Base-by-base conservation (phyloP, 1,140 invertebrate species). In the Zaprionus gabonicus region DNA sequence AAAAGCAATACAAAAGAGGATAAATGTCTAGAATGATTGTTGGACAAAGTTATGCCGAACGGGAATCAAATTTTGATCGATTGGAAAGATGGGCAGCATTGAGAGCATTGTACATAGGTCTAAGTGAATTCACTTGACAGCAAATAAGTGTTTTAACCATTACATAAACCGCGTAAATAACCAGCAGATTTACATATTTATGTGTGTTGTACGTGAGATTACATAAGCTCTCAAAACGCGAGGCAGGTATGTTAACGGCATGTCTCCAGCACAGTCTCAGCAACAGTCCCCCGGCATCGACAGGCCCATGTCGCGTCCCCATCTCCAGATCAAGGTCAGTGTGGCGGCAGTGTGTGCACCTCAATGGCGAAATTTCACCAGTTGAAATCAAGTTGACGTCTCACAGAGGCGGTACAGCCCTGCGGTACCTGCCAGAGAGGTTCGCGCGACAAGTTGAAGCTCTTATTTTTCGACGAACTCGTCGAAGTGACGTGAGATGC, bases 301-400 rank as follows among this genome's bases (percentile, higher is more conserved):
- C 15, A 23, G 38, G 41, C 34, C 57, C 71, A 55, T 49, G 67
- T 23, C 55, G 13, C 59, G 64, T 64, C 77, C 55, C 44, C 78
- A 69, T 64, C 77, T 56, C 44, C 78, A 77, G 74, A 80, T 80
- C 78, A 80, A 80, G 78, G 78, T 80, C 78, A 79, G 56, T 31
- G 36, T 28, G 62, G 41, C 64, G 57, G 28, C 58, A 70, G 44
- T 36, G 17, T 25, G 53, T 25, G 53, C 57, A 70, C 34, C 27
- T 63, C 66, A 71, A 71, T 64, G 38, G 63, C 74, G 53, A 80
- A 80, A 80, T 80, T 80, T 80, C 78, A 77, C 74, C 78, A 80
- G 74, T 49, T 59, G 25, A 62, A 72, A 72, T 63, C 68, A 76
- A 71, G 67, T 71, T 57, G 36, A 62, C 67, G 49, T 53, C 51